These are phyloP conservation scores for Rissa tridactyla DNA, from an alignment of 2,113 vertebrate species.

Conservation along the genomic window DNA sequence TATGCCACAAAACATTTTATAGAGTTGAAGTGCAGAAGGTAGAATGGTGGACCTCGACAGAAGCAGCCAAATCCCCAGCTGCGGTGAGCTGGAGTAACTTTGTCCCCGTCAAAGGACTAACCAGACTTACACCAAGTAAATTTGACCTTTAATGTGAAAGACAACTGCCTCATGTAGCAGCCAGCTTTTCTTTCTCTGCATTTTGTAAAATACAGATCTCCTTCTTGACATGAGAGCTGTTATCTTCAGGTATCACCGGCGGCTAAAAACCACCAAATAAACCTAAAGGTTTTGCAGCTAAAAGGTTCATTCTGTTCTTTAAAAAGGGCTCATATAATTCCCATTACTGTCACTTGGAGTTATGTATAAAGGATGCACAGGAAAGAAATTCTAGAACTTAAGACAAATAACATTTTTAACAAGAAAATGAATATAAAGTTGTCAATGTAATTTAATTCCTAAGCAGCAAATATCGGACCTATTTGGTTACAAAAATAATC, in stretches of 20 bases:
- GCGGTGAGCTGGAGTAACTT: rapidly evolving
- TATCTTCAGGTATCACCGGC: not conserved
- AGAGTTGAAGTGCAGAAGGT: not conserved
- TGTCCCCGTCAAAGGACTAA: not conserved
- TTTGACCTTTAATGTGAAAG: not conserved
- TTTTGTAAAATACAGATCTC: not conserved
- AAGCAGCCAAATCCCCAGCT: not conserved
- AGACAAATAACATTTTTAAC: not conserved
- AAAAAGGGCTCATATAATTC: not conserved
- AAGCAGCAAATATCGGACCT: not conserved
- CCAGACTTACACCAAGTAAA: no score
- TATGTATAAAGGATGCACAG: not conserved
- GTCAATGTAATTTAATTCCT: not conserved
- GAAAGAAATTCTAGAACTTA: not conserved
- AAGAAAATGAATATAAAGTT: not conserved
- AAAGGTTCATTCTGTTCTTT: not conserved
- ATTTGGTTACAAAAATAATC: not conserved
- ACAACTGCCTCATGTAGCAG: not conserved
- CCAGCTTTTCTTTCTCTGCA: rapidly evolving
- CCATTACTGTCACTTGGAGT: not conserved
- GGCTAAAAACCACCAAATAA: not conserved
- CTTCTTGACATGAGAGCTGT: not conserved
- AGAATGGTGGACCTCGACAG: not conserved
- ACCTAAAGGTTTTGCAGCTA: not conserved
- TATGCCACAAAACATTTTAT: not conserved